Base-by-base conservation (phyloP, 2,797 vertebrate genomes). In the Lepus townsendii region DNA sequence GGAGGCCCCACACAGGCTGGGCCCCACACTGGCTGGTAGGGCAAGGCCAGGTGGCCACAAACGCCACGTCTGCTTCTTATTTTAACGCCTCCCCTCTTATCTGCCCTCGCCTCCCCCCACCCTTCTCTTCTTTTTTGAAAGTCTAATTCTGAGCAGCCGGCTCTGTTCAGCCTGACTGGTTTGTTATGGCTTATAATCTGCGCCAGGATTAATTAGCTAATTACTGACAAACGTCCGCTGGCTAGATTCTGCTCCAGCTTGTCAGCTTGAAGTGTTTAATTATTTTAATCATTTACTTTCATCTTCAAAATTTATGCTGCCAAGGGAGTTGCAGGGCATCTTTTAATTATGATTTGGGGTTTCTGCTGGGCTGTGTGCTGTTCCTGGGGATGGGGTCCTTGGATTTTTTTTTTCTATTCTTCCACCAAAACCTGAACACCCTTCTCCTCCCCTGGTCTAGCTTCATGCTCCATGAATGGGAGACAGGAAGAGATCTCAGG, bases 231-330 rank as follows among this genome's bases (percentile, higher is more conserved):
- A 99, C 99, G 99, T 99, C 99, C 99, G 98, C 99, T 99, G 99
- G 99, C 99, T 99, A 99, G 98, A 99, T 99, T 99, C 98, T 99
- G 98, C 99, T 99, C 99, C 98, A 99, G 99, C 99, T 99, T 99
- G 99, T 99, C 99, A 99, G 99, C 99, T 99, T 99, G 99, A 99
- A 99, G 99, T 99, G 99, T 99, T 99, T 99, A 99, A 99, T 99
- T 99, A 99, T 99, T 99, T 99, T 99, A 99, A 99, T 99, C 99
- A 99, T 99, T 99, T 99, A 99, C 99, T 99, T 99, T 99, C 99
- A 99, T 99, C 99, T 99, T 99, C 99, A 99, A 99, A 99, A 99
- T 99, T 98, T 99, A 99, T 99, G 99, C 99, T 99, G 99, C 99
- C 99, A 99, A 99, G 99, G 99, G 98, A 98, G 99, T 99, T 99